Percentiles rank a stretch among this genome's conserved stretches.
These are phyloP conservation scores for Phalloptychus januarius DNA, from an alignment of 2,797 vertebrate genomes.

Conservation along the genomic window DNA sequence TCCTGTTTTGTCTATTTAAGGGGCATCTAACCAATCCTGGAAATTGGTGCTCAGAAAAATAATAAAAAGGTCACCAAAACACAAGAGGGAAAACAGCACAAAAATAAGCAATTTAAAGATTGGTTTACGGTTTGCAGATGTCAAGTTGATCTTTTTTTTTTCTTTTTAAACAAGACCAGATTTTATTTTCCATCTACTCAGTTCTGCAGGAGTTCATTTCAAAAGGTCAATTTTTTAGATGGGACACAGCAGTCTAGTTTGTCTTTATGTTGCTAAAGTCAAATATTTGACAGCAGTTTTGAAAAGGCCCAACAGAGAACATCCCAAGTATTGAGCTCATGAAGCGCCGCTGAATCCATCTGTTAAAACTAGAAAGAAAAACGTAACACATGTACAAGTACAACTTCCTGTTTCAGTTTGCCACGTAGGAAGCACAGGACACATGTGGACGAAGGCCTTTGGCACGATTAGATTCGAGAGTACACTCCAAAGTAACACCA, in stretches of 20 bases:
- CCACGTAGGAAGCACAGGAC: background rate
- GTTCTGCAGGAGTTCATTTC: conserved; percentile 15
- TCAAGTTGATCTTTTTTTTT: background rate
- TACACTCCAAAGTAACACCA: background rate
- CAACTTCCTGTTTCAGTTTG: background rate
- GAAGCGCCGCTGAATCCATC: background rate
- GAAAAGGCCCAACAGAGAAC: background rate
- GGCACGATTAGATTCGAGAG: background rate
- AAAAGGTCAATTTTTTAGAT: background rate
- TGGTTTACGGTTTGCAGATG: conserved; percentile 15
- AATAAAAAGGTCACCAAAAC: background rate
- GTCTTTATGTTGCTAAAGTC: background rate
- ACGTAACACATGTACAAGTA: too few relatives aligned
- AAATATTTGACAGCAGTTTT: background rate
- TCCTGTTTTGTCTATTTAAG: conserved; percentile 15
- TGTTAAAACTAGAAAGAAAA: background rate
- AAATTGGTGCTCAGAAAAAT: background rate
- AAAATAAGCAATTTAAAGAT: background rate
- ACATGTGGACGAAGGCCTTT: background rate
- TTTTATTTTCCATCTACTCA: background rate
- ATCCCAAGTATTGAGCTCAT: background rate
- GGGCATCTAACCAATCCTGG: conserved; percentile 1
- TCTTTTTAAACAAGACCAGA: background rate
- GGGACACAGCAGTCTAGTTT: background rate
- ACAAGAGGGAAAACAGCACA: background rate